Base-by-base conservation (phyloP, 2,113 vertebrate genomes). In the Coptodon bakossiorum region DNA sequence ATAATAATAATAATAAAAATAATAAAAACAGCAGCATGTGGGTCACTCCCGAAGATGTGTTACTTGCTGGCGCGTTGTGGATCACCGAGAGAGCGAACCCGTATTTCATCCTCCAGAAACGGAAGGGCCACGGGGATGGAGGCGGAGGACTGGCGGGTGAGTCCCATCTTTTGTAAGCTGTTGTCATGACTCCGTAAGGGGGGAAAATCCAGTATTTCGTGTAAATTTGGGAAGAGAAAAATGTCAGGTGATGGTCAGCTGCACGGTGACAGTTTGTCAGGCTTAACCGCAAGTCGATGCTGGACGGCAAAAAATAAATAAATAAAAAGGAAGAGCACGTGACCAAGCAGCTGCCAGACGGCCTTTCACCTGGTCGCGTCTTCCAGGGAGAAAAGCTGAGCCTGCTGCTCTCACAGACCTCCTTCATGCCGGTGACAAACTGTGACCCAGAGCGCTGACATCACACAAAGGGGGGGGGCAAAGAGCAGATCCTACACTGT, bases 31-130 rank as follows among this genome's bases (percentile, higher is more conserved):
- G 24, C 84, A 92, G 24, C 12, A 99, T 99, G 98, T 99, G 98
- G 98, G 96, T 99, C 94, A 98, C 98, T 95, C 98, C 98, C 27
- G 98, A 99, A 90, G 98, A 99, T 95, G 98, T 99, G 95, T 91
- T 99, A 95, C 95, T 99, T 97, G 98, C 98, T 17, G 97, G 98
- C 89, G 98, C 98, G 9, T 94, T 99, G 68, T 99, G 98, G 98
- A 96, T 99, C 95, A 99, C 98, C 38, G 98, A 99, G 95, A 93
- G 98, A 90, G 98, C 98, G 13, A 99, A 99, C 93, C 98, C 98
- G 0, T 99, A 98, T 91, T 99, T 99, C 97, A 97, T 99, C 92
- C 97, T 99, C 61, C 98, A 99, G 97, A 97, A 98, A 90, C 97
- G 98, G 89, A 99, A 99, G 92, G 98, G 98, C 80, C 98, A 99